Base-by-base conservation (phyloP, 2,888 invertebrate species). In the Chymomyza fuscimana region DNA sequence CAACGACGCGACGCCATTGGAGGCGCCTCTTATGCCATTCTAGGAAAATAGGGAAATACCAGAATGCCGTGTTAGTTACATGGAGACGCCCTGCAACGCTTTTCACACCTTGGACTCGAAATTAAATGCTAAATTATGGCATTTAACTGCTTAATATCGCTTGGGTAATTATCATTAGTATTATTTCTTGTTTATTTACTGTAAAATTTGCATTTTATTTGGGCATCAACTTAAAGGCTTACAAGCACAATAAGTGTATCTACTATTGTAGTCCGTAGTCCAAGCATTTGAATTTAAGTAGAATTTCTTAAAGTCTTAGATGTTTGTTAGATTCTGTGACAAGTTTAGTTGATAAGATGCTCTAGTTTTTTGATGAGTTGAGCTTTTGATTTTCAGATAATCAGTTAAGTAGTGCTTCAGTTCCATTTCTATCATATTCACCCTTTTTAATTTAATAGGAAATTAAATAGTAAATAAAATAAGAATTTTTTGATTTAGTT, bases 121-220 rank as follows among this genome's bases (percentile, higher is more conserved):
- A 81, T 79, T 66, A 82, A 84, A 85, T 75, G 78, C 78, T 78
- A 86, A 85, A 84, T 88, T 88, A 86, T 88, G 88, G 85, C 74
- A 76, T 77, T 80, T 78, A 81, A 77, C 88, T 77, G 82, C 77
- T 76, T 77, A 78, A 78, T 84, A 85, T 84, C 85, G 80, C 78
- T 82, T 77, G 81, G 76, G 82, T 87, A 88, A 85, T 85, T 88
- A 86, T 84, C 87, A 79, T 84, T 79, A 87, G 67, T 77, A 85
- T 87, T 87, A 82, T 76, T 84, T 78, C 87, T 80, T 82, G 76
- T 88, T 88, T 86, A 85, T 88, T 78, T 75, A 87, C 87, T 87
- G 73, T 85, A 86, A 86, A 88, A 77, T 80, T 72, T 72, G 67
- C 78, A 78, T 82, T 86, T 86, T 87, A 86, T 87, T 73, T 73